A percentile compares a stretch with the other conserved stretches of the same genome.
Evolutionary conservation across 2,888 invertebrate genomes (phyloP).

Genomic region (Helobdella robusta): DNA sequence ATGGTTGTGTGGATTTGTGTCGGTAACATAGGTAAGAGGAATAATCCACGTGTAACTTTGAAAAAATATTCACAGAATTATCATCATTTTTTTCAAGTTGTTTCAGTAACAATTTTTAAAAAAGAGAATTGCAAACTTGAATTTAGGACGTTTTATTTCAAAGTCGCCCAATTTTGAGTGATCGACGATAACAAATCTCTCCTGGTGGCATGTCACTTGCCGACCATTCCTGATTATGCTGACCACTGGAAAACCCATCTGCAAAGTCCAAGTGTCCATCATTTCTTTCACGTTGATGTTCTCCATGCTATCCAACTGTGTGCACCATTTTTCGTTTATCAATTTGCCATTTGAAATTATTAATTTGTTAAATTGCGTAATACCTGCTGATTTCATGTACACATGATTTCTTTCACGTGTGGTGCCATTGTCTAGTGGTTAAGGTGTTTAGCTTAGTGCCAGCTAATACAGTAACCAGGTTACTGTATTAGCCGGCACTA

Average conservation of each 20-base stretch:
- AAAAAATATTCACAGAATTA: too few relatives aligned
- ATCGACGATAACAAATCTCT: constrained; percentile 65
- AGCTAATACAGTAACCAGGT: too few relatives aligned
- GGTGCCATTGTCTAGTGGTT: too few relatives aligned
- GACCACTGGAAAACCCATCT: constrained; percentile 73
- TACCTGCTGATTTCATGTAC: too few relatives aligned
- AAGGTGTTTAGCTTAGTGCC: too few relatives aligned
- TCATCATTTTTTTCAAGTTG: too few relatives aligned
- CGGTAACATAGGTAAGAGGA: constrained; percentile 34
- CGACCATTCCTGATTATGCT: constrained; percentile 56
- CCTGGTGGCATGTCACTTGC: constrained; percentile 60
- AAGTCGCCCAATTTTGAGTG: constrained; percentile 46
- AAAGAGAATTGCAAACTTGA: not conserved
- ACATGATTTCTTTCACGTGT: too few relatives aligned
- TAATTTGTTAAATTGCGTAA: too few relatives aligned
- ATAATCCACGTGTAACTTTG: constrained; percentile 37
- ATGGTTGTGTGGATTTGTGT: constrained; percentile 14
- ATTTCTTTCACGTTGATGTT: constrained; percentile 53
- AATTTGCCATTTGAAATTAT: too few relatives aligned
- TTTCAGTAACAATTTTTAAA: constrained; percentile 1
- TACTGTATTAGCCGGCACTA: too few relatives aligned
- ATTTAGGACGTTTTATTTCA: too few relatives aligned
- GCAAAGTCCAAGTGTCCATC: constrained; percentile 79
- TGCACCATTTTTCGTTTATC: too few relatives aligned
- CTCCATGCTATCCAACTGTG: constrained; percentile 2